Conservation (phyloP, 2,888 invertebrate species). For the Scelioninae gen. 1 region DNA sequence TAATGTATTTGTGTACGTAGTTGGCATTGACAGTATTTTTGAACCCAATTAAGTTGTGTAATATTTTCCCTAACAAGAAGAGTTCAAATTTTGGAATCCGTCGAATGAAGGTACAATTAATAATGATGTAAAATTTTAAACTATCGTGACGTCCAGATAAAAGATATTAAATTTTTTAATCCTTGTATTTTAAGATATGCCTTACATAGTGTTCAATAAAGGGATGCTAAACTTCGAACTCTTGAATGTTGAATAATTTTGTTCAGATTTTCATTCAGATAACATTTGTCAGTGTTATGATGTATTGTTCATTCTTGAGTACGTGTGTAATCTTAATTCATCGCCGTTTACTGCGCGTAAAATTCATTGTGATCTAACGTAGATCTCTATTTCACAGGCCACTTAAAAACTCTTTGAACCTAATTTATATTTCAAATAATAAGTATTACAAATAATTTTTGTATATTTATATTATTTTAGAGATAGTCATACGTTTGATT, state of each 20-base stretch:
- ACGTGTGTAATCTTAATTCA: no score
- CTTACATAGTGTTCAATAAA: constrained; percentile 34
- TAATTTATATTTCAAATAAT: no score
- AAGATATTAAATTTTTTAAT: constrained; percentile 45
- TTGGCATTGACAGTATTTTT: constrained; percentile 38
- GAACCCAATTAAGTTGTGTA: constrained; percentile 11
- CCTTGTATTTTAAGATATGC: constrained; percentile 31
- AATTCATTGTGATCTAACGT: no score
- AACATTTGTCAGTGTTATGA: no score
- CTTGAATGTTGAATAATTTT: background rate
- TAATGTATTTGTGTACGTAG: background rate
- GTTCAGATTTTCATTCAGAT: no score
- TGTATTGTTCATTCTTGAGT: no score
- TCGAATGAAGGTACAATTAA: constrained; percentile 29
- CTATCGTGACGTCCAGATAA: constrained; percentile 41
- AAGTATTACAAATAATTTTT: no score
- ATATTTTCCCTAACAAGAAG: constrained; percentile 26
- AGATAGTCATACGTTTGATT: no score
- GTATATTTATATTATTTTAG: no score
- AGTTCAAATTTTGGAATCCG: constrained; percentile 45
- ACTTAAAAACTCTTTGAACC: no score
- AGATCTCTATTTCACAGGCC: no score
- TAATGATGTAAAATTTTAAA: constrained; percentile 23
- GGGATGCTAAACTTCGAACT: constrained; percentile 37
- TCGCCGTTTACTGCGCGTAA: no score